phyloP scores from a whole-genome alignment of 2,888 invertebrate species.

The Odontothrips loti region DNA sequence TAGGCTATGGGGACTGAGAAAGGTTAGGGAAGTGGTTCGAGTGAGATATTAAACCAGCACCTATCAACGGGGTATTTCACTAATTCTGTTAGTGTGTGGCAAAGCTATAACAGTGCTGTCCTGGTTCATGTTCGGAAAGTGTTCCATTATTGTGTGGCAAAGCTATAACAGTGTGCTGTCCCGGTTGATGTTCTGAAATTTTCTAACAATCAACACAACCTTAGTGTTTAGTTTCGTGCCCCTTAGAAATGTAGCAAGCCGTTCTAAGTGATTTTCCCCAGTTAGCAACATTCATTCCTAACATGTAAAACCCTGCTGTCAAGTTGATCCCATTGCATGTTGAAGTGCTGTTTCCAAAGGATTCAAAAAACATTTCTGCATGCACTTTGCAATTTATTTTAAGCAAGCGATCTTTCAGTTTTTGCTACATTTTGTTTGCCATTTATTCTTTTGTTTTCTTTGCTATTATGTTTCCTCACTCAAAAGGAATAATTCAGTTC shows the following conservation, averaged over 20 bases:
- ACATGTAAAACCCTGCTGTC: not conserved
- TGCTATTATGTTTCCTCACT: constrained; percentile 32
- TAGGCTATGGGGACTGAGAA: not conserved
- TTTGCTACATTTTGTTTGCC: constrained; percentile 35
- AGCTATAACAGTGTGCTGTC: not conserved
- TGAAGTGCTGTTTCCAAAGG: constrained; percentile 12
- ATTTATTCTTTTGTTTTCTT: constrained; percentile 36
- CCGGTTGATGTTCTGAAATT: not conserved
- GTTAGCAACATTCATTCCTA: not conserved
- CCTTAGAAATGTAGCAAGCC: not conserved
- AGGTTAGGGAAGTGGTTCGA: not conserved
- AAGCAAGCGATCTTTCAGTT: constrained; percentile 30
- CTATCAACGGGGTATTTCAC: not conserved
- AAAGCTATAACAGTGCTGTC: not conserved
- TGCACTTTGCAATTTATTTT: constrained; percentile 29
- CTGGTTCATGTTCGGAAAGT: not conserved
- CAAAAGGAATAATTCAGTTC: not conserved
- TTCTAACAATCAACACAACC: not conserved
- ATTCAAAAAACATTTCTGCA: not conserved
- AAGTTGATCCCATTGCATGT: constrained; percentile 8
- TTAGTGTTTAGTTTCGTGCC: not conserved
- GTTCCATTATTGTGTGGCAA: not conserved
- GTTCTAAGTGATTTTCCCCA: not conserved
- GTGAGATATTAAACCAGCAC: constrained; percentile 16
- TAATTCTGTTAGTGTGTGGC: not conserved